Evolutionary conservation across 2,113 vertebrate genomes (phyloP).

Genomic region (Fregata magnificens): DNA sequence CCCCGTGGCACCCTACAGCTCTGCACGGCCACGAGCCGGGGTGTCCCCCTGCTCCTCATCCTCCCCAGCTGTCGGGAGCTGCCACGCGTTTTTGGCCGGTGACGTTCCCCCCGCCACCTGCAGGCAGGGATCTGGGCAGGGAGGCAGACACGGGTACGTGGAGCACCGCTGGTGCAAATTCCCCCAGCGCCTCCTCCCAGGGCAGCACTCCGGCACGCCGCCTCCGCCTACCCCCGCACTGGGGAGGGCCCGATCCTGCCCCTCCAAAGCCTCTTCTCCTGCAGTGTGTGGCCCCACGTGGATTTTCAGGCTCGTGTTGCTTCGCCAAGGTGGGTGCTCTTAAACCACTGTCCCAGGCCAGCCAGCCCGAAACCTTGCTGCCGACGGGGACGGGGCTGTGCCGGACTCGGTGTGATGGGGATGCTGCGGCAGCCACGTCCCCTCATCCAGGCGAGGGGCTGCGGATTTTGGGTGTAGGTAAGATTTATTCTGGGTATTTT

Average conservation of each 20-base stretch:
- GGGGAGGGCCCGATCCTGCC: neutral
- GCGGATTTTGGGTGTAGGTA: neutral
- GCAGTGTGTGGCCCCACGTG: accelerated
- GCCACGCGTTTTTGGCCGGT: neutral
- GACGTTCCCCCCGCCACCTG: neutral
- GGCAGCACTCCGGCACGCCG: neutral
- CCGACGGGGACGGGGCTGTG: accelerated
- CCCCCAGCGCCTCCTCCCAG: neutral
- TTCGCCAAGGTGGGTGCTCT: neutral
- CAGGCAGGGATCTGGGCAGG: neutral
- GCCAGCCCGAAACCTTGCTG: neutral
- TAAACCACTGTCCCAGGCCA: neutral
- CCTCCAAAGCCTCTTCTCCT: neutral
- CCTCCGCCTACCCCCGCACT: neutral
- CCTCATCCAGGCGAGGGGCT: neutral
- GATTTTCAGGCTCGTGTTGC: neutral
- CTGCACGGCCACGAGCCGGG: neutral
- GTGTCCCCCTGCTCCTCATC: neutral
- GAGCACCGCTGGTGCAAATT: neutral
- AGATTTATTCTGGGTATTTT: neutral
- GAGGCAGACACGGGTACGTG: neutral
- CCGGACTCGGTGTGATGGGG: accelerated
- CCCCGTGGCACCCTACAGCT: neutral
- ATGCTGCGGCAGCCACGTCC: accelerated
- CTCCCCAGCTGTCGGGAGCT: neutral